These are phyloP conservation scores for Schrankia costaestrigalis DNA, from an alignment of 2,888 invertebrate species.

Conservation along the genomic window DNA sequence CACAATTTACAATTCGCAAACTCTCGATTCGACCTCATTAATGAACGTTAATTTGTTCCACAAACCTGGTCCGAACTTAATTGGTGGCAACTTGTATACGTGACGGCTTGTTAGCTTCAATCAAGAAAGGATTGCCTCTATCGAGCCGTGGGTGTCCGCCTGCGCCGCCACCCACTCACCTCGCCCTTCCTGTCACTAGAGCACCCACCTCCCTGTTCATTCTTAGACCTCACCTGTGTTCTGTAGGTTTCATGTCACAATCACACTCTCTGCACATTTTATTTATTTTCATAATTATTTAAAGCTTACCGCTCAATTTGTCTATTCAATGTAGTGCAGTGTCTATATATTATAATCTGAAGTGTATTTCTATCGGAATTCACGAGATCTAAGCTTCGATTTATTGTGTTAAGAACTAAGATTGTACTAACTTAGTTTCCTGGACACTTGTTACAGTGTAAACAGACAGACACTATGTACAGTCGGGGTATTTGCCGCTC, in stretches of 20 bases:
- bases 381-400: conserved; percentile 43
- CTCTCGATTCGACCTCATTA: conserved; percentile 53
- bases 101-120: conserved; percentile 67
- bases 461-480: conserved; percentile 31
- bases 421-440: conserved; percentile 28
- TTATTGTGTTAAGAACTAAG: conserved; percentile 18
- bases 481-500: too few relatives aligned
- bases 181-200: conserved; percentile 53
- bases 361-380: conserved; percentile 39
- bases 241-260: conserved; percentile 54
- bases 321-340: conserved; percentile 60
- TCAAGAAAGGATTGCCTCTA: conserved; percentile 57
- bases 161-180: conserved; percentile 57
- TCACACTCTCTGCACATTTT: conserved; percentile 59
- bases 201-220: conserved; percentile 55
- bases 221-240: conserved; percentile 56
- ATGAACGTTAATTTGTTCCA: conserved; percentile 47
- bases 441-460: conserved; percentile 30
- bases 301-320: conserved; percentile 63
- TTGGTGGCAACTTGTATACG: conserved; percentile 56
- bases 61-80: conserved; percentile 50
- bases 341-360: conserved; percentile 33
- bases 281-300: conserved; percentile 42
- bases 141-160: conserved; percentile 81
- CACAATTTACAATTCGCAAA: conserved; percentile 49